These are phyloP conservation scores for Siderastrea radians DNA, from an alignment of 92 coral and sea anemone genomes.

Conservation along the genomic window DNA sequence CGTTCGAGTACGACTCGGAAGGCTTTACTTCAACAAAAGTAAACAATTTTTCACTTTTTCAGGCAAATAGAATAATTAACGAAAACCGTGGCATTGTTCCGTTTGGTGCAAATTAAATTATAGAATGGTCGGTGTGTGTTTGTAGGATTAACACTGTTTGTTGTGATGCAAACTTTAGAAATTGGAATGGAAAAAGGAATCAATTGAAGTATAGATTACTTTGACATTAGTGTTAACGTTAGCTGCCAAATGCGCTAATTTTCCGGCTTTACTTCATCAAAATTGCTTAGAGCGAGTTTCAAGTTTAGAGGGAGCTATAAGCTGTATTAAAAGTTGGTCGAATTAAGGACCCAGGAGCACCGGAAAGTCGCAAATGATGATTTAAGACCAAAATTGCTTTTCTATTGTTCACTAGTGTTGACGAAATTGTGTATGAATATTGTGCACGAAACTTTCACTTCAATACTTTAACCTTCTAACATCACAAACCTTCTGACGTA, in stretches of 20 bases:
- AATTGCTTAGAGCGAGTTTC: neutral
- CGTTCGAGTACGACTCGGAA: neutral
- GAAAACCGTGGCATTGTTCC: constrained; percentile 6
- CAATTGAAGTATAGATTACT: neutral
- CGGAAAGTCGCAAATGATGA: too few species aligned
- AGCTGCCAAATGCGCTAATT: neutral
- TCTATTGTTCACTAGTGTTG: too few species aligned
- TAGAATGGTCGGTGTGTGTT: neutral
- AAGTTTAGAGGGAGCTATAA: neutral
- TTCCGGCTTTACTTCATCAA: neutral
- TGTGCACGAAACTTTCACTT: too few species aligned
- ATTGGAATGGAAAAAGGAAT: neutral
- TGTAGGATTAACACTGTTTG: constrained; percentile 24
- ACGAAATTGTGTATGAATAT: too few species aligned
- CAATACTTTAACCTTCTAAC: neutral
- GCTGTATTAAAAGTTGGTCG: too few species aligned
- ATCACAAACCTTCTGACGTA: neutral
- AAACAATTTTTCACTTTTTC: constrained; percentile 6
- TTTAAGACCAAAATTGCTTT: too few species aligned
- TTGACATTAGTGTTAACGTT: too few species aligned
- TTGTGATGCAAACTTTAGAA: neutral
- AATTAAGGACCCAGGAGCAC: neutral
- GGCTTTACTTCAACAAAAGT: constrained; percentile 8
- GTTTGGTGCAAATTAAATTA: neutral
- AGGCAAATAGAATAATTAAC: constrained; percentile 22